Conservation (phyloP, 2,888 invertebrate genomes). For the Timandra comae region DNA sequence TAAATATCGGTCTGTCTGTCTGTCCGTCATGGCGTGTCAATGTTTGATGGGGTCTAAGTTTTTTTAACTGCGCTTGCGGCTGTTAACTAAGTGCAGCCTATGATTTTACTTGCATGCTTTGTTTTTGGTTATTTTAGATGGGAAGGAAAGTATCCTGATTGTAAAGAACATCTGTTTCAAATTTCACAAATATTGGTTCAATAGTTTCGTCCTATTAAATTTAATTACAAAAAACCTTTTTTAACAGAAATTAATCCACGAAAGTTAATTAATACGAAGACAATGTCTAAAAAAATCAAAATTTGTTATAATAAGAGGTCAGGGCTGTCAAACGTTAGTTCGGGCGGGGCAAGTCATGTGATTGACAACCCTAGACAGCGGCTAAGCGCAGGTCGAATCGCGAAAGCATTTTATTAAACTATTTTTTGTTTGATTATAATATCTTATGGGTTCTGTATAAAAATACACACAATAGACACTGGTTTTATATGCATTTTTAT, state of each 20-base stretch:
- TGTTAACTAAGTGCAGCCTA: too few species aligned
- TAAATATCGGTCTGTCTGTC: constrained; percentile 33
- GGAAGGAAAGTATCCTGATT: too few species aligned
- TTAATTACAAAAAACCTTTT: too few species aligned
- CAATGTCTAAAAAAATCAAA: constrained; percentile 22
- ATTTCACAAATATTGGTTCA: too few species aligned
- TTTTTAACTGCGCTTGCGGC: too few species aligned
- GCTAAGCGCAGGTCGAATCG: constrained; percentile 71
- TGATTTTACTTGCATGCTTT: too few species aligned
- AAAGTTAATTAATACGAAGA: constrained; percentile 25
- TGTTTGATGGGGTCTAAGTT: neutral
- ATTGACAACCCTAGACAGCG: constrained; percentile 70
- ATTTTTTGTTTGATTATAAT: constrained; percentile 25
- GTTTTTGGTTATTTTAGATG: too few species aligned
- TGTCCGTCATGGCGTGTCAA: constrained; percentile 22
- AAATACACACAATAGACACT: too few species aligned
- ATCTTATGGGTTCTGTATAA: constrained; percentile 34
- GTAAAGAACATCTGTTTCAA: too few species aligned
- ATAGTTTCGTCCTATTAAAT: too few species aligned
- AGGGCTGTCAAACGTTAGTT: constrained; percentile 24
- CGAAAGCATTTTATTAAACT: constrained; percentile 52
- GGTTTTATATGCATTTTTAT: too few species aligned
- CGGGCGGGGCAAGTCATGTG: constrained; percentile 31
- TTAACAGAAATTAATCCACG: too few species aligned
- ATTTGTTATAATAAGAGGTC: constrained; percentile 20